Conservation (phyloP, 2,113 vertebrate genomes). For the Cinclus cinclus region DNA sequence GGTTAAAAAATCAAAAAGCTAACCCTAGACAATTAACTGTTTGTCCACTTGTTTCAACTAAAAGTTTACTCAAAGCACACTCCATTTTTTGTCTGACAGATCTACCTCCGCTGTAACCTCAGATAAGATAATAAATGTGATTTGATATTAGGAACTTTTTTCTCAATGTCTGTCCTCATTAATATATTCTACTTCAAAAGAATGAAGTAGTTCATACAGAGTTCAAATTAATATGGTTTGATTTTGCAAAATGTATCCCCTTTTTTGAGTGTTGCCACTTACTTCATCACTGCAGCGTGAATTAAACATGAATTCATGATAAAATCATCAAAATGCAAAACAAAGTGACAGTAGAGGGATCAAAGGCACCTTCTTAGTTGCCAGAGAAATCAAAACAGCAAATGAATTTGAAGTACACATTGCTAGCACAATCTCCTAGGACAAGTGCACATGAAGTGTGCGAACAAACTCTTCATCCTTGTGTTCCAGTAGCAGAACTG, state of each 20-base stretch:
- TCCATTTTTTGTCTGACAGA: neutral
- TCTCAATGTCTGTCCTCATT: conserved; percentile 45
- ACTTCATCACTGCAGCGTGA: conserved; percentile 51
- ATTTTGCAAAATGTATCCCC: conserved; percentile 39
- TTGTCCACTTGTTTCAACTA: neutral
- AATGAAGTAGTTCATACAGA: conserved; percentile 49
- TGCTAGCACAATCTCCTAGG: neutral
- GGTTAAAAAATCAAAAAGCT: neutral
- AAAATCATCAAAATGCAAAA: conserved; percentile 73
- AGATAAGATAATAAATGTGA: conserved; percentile 12
- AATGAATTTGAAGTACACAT: conserved; percentile 39
- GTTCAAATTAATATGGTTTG: conserved; percentile 58
- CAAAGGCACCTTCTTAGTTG: conserved; percentile 62
- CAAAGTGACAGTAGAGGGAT: conserved; percentile 46
- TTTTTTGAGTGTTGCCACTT: conserved; percentile 62
- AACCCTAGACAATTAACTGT: neutral
- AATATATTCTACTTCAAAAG: conserved; percentile 50
- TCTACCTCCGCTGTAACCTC: conserved; percentile 4
- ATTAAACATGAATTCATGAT: conserved; percentile 71
- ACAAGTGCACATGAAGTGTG: neutral
- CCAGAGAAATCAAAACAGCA: conserved; percentile 57
- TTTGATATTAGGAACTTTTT: conserved; percentile 3
- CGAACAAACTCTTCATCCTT: neutral
- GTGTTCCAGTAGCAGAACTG: neutral
- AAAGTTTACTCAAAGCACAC: neutral